Percentiles rank a stretch among this genome's conserved stretches.
Conservation (phyloP, 2,797 vertebrate species). For the Falco biarmicus region DNA sequence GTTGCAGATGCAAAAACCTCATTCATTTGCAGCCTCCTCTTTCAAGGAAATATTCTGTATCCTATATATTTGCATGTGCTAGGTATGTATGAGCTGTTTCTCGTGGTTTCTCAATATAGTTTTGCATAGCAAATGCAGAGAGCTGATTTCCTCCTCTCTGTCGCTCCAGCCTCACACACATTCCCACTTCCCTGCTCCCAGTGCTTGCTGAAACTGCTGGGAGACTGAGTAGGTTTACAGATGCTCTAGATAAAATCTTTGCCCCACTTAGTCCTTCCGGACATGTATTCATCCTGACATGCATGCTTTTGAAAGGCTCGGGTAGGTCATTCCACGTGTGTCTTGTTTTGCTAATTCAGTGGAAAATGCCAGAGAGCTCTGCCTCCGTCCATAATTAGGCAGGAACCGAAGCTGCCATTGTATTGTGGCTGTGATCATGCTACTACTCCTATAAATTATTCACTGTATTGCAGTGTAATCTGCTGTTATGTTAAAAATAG, state of each 20-base stretch:
- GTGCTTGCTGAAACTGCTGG: neutral
- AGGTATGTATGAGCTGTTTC: neutral
- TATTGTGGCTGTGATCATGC: constrained; percentile 51
- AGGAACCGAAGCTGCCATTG: constrained; percentile 50
- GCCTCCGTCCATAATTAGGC: constrained; percentile 62
- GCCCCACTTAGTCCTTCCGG: constrained; percentile 18
- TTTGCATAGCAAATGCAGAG: constrained; percentile 47
- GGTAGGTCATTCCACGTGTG: constrained; percentile 32
- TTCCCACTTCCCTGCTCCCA: neutral
- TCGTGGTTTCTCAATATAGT: neutral
- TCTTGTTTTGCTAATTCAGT: constrained; percentile 74
- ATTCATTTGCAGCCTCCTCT: constrained; percentile 23
- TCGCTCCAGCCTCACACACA: neutral
- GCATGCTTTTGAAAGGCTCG: constrained; percentile 15
- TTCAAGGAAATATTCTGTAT: constrained; percentile 49
- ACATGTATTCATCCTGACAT: constrained; percentile 34
- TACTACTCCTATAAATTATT: constrained; percentile 77
- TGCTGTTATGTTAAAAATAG: constrained; percentile 74
- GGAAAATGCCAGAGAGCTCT: constrained; percentile 70
- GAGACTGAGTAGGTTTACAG: neutral
- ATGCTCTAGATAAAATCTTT: constrained; percentile 35
- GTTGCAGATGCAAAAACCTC: constrained; percentile 28
- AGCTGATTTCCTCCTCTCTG: neutral
- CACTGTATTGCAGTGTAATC: constrained; percentile 66
- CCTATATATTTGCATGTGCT: constrained; percentile 27